phyloP scores from a whole-genome alignment of 2,113 vertebrate genomes.

The Amia ocellicauda region DNA sequence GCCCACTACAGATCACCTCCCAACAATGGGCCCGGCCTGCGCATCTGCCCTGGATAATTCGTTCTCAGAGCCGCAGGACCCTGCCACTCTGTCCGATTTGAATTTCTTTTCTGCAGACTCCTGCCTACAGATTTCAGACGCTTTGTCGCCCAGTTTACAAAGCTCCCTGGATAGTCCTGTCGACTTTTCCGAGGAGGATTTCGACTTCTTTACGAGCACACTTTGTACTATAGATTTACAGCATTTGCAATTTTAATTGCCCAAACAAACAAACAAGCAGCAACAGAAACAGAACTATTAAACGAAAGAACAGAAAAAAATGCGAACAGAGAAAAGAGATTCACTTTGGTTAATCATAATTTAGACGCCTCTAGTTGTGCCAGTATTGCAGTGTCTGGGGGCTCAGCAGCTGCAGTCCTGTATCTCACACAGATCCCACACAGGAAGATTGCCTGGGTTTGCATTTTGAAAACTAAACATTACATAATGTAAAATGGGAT shows the following conservation, averaged over 20 bases:
- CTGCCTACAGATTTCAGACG: conserved; percentile 64
- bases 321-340: background rate
- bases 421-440: no score
- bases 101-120: conserved; percentile 74
- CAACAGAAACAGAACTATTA: conserved; percentile 4
- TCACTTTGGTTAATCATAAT: background rate
- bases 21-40: conserved; percentile 37
- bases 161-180: conserved; percentile 78
- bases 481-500: no score
- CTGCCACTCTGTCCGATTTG: conserved; percentile 71
- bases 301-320: background rate
- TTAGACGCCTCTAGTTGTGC: background rate
- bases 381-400: no score
- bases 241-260: conserved; percentile 76
- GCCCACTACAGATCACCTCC: conserved; percentile 45
- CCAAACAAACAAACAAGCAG: conserved; percentile 16
- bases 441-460: no score
- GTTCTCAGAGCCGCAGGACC: conserved; percentile 59
- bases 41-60: conserved; percentile 44
- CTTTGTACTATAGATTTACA: conserved; percentile 86
- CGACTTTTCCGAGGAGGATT: conserved; percentile 86
- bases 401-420: no score
- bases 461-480: no score
- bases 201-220: conserved; percentile 89
- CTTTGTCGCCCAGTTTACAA: conserved; percentile 67